phyloP scores from a whole-genome alignment of 2,113 vertebrate species.

The Pituophis catenifer region DNA sequence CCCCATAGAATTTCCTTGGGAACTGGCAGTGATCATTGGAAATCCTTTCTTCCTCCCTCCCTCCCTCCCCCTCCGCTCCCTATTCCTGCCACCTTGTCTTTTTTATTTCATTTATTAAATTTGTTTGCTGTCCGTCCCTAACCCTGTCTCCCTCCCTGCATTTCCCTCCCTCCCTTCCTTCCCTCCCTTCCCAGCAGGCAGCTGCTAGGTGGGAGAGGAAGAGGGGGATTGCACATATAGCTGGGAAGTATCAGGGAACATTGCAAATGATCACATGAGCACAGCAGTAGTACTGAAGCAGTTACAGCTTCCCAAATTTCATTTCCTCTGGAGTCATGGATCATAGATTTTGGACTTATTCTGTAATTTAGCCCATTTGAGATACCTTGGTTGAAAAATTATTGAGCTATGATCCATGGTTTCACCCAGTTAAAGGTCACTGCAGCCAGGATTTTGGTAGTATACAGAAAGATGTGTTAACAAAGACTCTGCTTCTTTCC shows the following conservation, averaged over 20 bases:
- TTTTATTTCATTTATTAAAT: background rate
- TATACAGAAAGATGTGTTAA: background rate
- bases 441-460: background rate
- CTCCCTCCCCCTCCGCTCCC: too few species aligned
- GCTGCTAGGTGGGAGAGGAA: background rate
- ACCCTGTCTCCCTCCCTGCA: background rate
- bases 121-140: background rate
- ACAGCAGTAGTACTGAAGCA: background rate
- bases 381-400: background rate
- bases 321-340: background rate
- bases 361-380: background rate
- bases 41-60: background rate
- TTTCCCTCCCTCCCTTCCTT: background rate
- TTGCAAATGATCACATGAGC: background rate
- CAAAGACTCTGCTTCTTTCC: constrained; percentile 13
- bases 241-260: background rate
- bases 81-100: background rate
- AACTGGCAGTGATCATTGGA: background rate
- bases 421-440: background rate
- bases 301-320: background rate
- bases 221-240: background rate
- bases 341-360: background rate
- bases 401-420: background rate
- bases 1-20: background rate
- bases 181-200: background rate